Conservation (phyloP, 1,140 invertebrate genomes). For the Diabrotica undecimpunctata region DNA sequence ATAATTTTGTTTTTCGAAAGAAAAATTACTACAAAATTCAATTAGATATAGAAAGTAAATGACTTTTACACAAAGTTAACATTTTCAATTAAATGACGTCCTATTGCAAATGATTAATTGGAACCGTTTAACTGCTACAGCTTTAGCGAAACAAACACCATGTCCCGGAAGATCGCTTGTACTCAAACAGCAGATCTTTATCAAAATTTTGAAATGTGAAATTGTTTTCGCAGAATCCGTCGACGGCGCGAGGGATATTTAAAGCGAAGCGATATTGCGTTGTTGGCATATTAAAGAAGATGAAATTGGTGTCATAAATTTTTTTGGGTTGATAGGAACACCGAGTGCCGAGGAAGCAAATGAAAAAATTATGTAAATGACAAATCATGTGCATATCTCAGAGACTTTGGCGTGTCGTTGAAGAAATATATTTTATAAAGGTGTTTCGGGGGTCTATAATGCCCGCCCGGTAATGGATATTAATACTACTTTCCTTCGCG, state of each 20-base stretch:
- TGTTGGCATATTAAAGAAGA: conserved; percentile 2
- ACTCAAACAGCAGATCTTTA: background rate
- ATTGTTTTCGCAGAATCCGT: background rate
- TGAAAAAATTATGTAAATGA: conserved; percentile 3
- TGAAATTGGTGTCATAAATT: background rate
- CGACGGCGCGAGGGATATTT: background rate
- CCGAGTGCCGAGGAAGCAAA: background rate
- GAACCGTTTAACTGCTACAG: too few relatives aligned
- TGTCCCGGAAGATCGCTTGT: too few relatives aligned
- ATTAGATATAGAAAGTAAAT: too few relatives aligned
- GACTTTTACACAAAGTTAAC: too few relatives aligned
- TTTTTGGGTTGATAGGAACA: background rate
- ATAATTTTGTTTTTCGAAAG: too few relatives aligned
- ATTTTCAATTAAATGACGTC: too few relatives aligned
- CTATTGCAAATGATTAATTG: too few relatives aligned
- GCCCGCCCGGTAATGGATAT: too few relatives aligned
- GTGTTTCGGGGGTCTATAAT: too few relatives aligned
- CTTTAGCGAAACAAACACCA: too few relatives aligned
- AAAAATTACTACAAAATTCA: too few relatives aligned
- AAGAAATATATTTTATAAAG: background rate
- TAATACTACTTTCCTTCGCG: too few relatives aligned
- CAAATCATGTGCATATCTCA: conserved; percentile 2
- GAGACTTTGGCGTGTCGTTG: background rate
- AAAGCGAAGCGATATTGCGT: background rate
- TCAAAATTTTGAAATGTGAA: background rate